Evolutionary conservation across 2,797 vertebrate species (phyloP).

Genomic region (Podarcis siculus): DNA sequence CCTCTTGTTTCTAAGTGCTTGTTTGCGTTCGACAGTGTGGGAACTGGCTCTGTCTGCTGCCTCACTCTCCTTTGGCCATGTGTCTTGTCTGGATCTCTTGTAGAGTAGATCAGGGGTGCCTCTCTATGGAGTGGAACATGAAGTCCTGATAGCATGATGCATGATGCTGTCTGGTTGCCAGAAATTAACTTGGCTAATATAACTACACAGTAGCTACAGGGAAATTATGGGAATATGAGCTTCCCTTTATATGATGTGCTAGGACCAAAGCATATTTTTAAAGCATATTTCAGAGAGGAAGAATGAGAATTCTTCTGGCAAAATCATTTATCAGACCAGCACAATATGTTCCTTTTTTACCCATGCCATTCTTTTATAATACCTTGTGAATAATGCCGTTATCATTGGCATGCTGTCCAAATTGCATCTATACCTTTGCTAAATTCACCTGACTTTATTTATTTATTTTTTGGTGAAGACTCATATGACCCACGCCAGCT

Average conservation of each 20-base stretch:
- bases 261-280: not conserved
- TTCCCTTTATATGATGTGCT: not conserved
- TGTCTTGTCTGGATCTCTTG: not conserved
- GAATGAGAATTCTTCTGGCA: not conserved
- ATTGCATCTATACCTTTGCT: conserved; percentile 11
- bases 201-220: not conserved
- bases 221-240: not conserved
- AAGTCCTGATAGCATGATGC: not conserved
- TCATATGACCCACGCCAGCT: not conserved
- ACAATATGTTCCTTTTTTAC: conserved; percentile 11
- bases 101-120: not conserved
- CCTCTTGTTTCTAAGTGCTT: not conserved
- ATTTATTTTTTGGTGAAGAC: not conserved
- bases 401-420: conserved; percentile 33
- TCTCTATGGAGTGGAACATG: not conserved
- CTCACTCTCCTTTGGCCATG: not conserved
- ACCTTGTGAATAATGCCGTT: not conserved
- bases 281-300: not conserved
- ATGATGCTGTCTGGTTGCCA: not conserved
- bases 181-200: not conserved
- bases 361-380: conserved; percentile 22
- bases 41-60: not conserved
- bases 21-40: not conserved
- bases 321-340: not conserved
- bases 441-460: not conserved